Base-by-base conservation (phyloP, 2,113 vertebrate species). In the Microtus ochrogaster region DNA sequence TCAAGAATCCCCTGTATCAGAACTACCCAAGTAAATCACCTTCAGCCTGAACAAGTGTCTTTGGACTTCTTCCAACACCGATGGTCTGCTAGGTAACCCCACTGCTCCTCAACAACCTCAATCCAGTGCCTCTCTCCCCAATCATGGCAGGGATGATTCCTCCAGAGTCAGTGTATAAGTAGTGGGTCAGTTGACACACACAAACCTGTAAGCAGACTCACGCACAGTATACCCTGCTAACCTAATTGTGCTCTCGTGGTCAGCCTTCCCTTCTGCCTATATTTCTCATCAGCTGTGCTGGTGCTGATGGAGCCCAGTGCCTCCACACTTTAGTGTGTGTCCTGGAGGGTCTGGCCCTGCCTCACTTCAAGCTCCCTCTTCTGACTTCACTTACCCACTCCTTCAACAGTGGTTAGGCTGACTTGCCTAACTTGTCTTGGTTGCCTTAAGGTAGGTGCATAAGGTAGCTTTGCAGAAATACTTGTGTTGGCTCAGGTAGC, bases 391-490 rank as follows among this genome's bases (percentile, higher is more conserved):
- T n/a, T 76, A 49, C 21, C 3, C 52, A 76, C 3, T n/a, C 26
- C 21, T n/a, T 14, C 11, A 28, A 28, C 9, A 22, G 36, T 4
- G 49, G n/a, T 74, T 77, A 28, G 58, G 61, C 8, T 87, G 66
- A 28, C 33, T 17, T 44, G 14, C 5, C 17, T 41, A 58, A 58
- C 47, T 19, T 72, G 44, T 36, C 49, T 19, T 11, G 74, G 85
- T 63, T 77, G 99, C 98, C 98, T 99, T 98, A 91, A 99, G 98
- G 96, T 99, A 99, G 72, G 99, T 99, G 98, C 97, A 98, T 94
- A 95, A 99, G 99, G 90, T 98, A 98, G 95, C 99, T 99, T 98
- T 99, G 99, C 13, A 99, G 98, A 16, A 99, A 99, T 13, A 99
- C 98, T 0, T 98, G 89, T 99, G 99, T 73, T 99, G 98, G 44